phyloP scores from a whole-genome alignment of 2,113 vertebrate genomes.

The Ranitomeya imitator region DNA sequence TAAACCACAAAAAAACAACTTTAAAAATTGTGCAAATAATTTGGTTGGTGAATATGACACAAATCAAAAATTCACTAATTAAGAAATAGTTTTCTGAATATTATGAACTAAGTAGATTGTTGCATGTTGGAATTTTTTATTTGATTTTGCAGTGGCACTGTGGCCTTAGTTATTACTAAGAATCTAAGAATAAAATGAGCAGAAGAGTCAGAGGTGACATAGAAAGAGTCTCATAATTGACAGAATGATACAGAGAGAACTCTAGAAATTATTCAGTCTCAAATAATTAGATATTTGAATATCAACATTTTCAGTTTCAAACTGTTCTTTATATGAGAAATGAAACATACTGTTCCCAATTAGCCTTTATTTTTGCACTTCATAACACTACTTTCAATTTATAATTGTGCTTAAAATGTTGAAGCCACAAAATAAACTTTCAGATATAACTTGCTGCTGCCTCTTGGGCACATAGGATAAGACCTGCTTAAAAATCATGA shows the following conservation, averaged over 20 bases:
- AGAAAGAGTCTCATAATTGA: not conserved
- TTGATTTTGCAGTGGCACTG: not conserved
- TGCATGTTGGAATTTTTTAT: not conserved
- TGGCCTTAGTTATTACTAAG: not conserved
- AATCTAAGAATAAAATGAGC: not conserved
- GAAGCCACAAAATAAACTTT: slow-evolving; percentile 26
- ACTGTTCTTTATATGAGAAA: not conserved
- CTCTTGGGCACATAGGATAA: slow-evolving; percentile 42
- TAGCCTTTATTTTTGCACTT: not conserved
- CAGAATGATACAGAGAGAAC: not conserved
- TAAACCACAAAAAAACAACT: too few species aligned
- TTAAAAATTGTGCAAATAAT: too few species aligned
- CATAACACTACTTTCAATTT: not conserved
- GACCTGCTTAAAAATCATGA: slow-evolving; percentile 49
- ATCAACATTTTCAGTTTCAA: not conserved
- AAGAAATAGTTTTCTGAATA: not conserved
- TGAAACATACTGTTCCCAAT: not conserved
- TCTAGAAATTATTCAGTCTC: not conserved
- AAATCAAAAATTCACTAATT: not conserved
- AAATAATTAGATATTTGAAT: not conserved
- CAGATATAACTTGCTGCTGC: slow-evolving; percentile 29
- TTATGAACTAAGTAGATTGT: not conserved
- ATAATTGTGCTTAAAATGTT: slow-evolving; percentile 3
- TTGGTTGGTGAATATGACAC: too few species aligned
- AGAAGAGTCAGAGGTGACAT: not conserved